Base-by-base conservation (phyloP, 2,113 vertebrate genomes). In the Alectura lathami region DNA sequence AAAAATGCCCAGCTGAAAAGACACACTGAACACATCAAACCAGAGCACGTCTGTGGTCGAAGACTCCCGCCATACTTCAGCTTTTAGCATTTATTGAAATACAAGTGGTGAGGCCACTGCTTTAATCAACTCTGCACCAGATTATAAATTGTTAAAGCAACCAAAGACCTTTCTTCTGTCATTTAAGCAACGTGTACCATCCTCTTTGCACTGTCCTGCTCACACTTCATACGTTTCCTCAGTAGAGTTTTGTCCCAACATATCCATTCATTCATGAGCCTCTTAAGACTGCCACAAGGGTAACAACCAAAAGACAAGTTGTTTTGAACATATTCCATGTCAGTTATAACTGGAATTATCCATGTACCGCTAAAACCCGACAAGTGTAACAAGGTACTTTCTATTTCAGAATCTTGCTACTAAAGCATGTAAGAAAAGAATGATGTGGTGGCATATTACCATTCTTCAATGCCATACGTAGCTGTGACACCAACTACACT, bases 11-110 rank as follows among this genome's bases (percentile, higher is more conserved):
- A 48, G 47, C 27, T 91, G 80, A 86, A 94, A 81, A 26, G 34
- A 88, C 88, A 88, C 29, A 86, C 36, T 81, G 43, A 94, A 77
- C 34, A 86, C 64, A 90, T 77, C 76, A 94, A 94, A 88, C 86
- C 79, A 51, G 78, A 94, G 64, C 38, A 69, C 40, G 43, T 34
- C 14, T 94, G 67, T 54, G 67, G 51, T 30, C 83, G 69, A 88
- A 94, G 64, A 38, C 50, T 91, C 63, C 75, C 76, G 77, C 60
- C n/a, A 36, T 43, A 88, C 50, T 75, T 91, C 72, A 89, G 62
- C 51, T 94, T 8, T 79, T 74, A 76, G 91, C 23, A 47, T 73
- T 86, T 77, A 0, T 0, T 53, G 91, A 92, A 88, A 91, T 47
- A 64, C 78, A 95, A 81, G 91, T 94, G 66, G 57, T 26, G 54